Conservation (phyloP, 2,888 invertebrate species). For the Bombyx huttoni region DNA sequence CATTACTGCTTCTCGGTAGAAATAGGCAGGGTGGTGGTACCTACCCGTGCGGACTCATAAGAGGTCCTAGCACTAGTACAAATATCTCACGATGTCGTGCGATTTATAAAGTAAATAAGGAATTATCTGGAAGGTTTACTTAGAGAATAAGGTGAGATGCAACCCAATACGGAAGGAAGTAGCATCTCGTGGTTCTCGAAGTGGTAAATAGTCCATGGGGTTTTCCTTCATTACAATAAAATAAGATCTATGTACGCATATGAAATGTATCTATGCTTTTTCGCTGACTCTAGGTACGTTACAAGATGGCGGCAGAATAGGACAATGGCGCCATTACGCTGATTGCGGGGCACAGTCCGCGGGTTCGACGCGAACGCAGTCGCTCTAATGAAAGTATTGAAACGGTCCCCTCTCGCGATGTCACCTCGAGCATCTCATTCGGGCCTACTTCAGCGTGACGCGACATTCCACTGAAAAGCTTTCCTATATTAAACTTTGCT, state of each 20-base stretch:
- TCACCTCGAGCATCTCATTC: conserved; percentile 9
- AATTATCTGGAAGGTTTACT: too few species aligned
- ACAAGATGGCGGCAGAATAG: conserved; percentile 21
- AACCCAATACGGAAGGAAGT: too few species aligned
- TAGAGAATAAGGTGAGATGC: too few species aligned
- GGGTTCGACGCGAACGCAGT: not conserved
- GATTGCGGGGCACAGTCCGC: conserved; percentile 13
- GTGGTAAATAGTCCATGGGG: too few species aligned
- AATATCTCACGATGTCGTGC: too few species aligned
- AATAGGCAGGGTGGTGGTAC: too few species aligned
- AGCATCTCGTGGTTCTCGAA: too few species aligned
- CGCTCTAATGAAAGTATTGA: conserved; percentile 15
- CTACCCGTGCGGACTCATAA: too few species aligned
- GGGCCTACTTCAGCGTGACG: conserved; percentile 8
- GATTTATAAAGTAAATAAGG: too few species aligned
- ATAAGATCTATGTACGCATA: not conserved
- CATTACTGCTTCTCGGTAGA: too few species aligned
- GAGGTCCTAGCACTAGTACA: too few species aligned
- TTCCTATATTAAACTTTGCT: not conserved
- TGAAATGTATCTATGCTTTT: not conserved
- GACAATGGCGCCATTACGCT: conserved; percentile 25
- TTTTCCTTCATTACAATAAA: too few species aligned
- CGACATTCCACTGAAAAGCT: not conserved
- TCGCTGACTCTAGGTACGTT: not conserved
- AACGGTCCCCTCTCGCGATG: conserved; percentile 6